A percentile compares a stretch with the other conserved stretches of the same genome.
Evolutionary conservation across 1,140 invertebrate species (phyloP).

Genomic region (Stegodyphus dumicola): DNA sequence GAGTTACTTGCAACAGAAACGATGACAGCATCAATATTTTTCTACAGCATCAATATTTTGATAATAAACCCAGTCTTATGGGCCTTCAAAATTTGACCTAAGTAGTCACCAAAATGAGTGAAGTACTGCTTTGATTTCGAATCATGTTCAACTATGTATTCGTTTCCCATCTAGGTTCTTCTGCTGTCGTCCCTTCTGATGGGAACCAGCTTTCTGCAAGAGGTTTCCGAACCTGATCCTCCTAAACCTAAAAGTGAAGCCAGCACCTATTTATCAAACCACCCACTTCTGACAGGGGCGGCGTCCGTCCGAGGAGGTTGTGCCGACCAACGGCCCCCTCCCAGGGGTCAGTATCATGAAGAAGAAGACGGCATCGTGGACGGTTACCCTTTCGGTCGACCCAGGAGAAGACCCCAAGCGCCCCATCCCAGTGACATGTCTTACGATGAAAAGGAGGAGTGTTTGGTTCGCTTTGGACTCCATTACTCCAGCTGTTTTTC

Average conservation of each 20-base stretch:
- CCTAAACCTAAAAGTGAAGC: conserved; percentile 26
- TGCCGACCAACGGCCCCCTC: background rate
- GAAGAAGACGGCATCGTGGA: conserved; percentile 6
- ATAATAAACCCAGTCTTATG: no score
- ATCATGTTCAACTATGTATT: no score
- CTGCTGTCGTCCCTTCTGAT: conserved; percentile 48
- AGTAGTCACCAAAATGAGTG: no score
- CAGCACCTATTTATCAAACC: conserved; percentile 26
- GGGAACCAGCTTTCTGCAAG: conserved; percentile 42
- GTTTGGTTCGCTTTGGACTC: conserved; percentile 28
- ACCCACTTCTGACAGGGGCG: conserved; percentile 34
- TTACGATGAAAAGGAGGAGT: conserved; percentile 10
- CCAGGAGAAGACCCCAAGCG: background rate
- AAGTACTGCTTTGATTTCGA: no score
- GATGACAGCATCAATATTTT: no score
- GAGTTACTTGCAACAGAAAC: no score
- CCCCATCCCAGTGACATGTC: background rate
- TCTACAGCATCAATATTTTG: no score
- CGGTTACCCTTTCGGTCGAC: conserved; percentile 26
- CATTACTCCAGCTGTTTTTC: conserved; percentile 55
- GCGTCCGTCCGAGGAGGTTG: background rate
- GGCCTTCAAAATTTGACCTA: no score
- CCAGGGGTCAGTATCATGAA: conserved; percentile 11
- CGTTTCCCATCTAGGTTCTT: background rate
- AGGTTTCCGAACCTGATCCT: conserved; percentile 15